Percentiles rank a stretch among this genome's conserved stretches.
These are phyloP conservation scores for Chloroclystis v-ata DNA, from an alignment of 2,888 invertebrate genomes.

Conservation along the genomic window DNA sequence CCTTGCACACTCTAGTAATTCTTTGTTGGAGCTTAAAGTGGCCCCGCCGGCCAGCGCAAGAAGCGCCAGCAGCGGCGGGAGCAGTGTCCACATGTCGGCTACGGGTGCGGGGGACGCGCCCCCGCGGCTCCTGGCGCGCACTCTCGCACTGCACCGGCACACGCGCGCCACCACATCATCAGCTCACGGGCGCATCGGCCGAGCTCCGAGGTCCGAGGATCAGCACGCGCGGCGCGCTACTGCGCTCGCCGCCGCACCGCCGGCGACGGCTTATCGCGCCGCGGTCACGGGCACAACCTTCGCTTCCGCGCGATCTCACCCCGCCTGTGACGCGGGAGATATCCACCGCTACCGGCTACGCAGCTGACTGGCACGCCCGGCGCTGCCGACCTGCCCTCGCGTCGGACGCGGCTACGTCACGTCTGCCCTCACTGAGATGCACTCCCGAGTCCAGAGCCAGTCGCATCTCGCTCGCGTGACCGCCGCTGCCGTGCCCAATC, in stretches of 20 bases:
- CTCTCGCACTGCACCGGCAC: conserved; percentile 61
- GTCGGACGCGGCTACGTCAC: conserved; percentile 17
- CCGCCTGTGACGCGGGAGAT: conserved; percentile 36
- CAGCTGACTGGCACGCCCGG: conserved; percentile 31
- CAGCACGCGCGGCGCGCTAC: conserved; percentile 66
- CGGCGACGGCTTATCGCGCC: conserved; percentile 44
- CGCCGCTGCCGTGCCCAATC: conserved; percentile 60
- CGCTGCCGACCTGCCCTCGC: conserved; percentile 29
- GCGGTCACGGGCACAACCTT: conserved; percentile 77
- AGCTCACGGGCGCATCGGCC: conserved; percentile 61
- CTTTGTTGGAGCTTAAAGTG: conserved; percentile 61
- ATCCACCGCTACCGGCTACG: conserved; percentile 16
- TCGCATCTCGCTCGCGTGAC: conserved; percentile 59
- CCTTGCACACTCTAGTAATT: conserved; percentile 72
- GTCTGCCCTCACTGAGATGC: conserved; percentile 22
- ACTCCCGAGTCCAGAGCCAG: conserved; percentile 17
- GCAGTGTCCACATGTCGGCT: conserved; percentile 65
- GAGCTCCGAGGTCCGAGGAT: conserved; percentile 58
- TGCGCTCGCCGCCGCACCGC: conserved; percentile 52
- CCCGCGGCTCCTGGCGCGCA: conserved; percentile 54
- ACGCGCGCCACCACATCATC: conserved; percentile 65
- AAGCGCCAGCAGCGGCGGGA: conserved; percentile 58
- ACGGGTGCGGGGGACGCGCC: conserved; percentile 51
- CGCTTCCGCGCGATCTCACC: conserved; percentile 66
- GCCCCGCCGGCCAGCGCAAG: conserved; percentile 58